A percentile compares a stretch with the other conserved stretches of the same genome.
phyloP scores from a whole-genome alignment of 2,797 vertebrate genomes.

The Lacerta bilineata region DNA sequence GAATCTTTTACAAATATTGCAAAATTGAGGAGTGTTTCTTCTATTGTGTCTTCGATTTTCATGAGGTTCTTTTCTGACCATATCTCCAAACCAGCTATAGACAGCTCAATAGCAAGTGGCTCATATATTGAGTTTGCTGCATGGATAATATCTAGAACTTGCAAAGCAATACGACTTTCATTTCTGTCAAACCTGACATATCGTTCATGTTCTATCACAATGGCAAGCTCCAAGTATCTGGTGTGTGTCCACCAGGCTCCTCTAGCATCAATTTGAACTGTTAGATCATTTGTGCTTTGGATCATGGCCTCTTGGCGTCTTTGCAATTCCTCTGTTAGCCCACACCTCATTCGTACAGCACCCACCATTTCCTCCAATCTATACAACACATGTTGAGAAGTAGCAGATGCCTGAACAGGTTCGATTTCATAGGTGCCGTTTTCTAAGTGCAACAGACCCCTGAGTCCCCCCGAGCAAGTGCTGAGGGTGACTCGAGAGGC shows the following conservation, averaged over 20 bases:
- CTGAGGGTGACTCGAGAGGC: neutral
- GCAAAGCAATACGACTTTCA: neutral
- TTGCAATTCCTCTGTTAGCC: neutral
- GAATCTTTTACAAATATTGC: neutral
- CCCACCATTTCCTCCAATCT: neutral
- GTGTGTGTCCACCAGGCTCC: no score
- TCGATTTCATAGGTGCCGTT: neutral
- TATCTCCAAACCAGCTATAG: no score
- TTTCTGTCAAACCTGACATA: conserved; percentile 37
- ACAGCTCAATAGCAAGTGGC: no score
- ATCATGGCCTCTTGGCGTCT: neutral
- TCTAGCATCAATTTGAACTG: no score
- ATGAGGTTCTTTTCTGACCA: no score
- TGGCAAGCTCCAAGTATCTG: no score
- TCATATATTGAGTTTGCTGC: no score
- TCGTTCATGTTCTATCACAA: conserved; percentile 41
- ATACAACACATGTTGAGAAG: neutral
- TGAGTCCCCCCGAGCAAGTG: neutral
- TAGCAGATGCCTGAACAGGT: neutral
- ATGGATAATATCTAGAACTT: no score
- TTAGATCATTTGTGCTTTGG: neutral
- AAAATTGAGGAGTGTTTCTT: conserved; percentile 18
- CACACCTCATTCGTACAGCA: neutral
- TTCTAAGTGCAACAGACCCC: neutral
- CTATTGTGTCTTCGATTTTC: no score